Base-by-base conservation (phyloP, 2,797 vertebrate species). In the Limosa lapponica region DNA sequence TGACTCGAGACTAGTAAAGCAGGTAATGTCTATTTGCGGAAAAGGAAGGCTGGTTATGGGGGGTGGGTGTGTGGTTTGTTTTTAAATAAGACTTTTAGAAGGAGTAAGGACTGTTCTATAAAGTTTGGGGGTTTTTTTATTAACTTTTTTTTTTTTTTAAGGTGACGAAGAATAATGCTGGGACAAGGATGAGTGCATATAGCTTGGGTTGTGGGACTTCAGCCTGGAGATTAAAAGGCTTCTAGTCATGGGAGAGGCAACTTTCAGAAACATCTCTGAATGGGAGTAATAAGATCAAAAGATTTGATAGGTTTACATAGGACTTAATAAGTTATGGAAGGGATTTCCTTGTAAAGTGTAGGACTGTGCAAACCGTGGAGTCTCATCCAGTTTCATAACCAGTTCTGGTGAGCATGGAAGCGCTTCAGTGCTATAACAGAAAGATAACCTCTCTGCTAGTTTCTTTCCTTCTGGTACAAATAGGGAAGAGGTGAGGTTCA, bases 281-380 rank as follows among this genome's bases (percentile, higher is more conserved):
- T 1, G 1, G 27, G 14, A 20, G 2, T 82, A 17, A 5, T 32
- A 62, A 55, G 23, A 71, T 70, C 4, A 77, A 90, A 91, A 59
- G 32, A 70, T 23, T 54, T 70, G 18, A 54, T 85, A 43, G 11
- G 32, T 84, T 75, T 86, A 41, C 71, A 55, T 32, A 74, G 62
- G 24, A 8, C 11, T 71, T 65, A 24, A 16, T 30, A 34, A 19
- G 82, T 82, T 52, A 16, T 6, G 3, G 25, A 70, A 70, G 39
- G 4, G 15, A 15, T 37, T 87, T 8, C 24, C 11, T 51, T 79
- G 20, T 51, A 18, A 72, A 27, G 15, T 75, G 41, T 7, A 65
- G 27, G 24, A 41, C 49, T 52, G 4, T 1, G 1, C 28, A 61
- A 72, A 65, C 46, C 1, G 0, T 7, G 15, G 23, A 27, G 30